These are phyloP conservation scores for Dryoscopus gambensis DNA, from an alignment of 2,113 vertebrate genomes.

Conservation along the genomic window DNA sequence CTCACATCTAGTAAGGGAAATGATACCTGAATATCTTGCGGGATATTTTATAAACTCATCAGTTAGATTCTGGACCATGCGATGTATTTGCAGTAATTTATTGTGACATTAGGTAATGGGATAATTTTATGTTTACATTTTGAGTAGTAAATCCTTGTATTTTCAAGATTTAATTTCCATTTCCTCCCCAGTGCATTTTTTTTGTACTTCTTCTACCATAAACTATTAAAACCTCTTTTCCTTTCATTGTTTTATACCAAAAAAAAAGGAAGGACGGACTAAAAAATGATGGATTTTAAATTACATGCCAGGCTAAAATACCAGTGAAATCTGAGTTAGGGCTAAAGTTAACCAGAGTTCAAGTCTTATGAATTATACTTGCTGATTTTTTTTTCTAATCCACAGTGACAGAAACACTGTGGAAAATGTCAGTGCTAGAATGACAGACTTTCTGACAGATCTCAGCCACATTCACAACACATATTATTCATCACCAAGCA, in stretches of 20 bases:
- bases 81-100: neutral
- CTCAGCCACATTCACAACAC: neutral
- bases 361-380: neutral
- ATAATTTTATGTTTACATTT: neutral
- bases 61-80: neutral
- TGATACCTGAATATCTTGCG: neutral
- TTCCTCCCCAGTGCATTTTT: neutral
- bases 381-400: neutral
- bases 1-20: neutral
- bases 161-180: neutral
- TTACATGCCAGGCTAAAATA: neutral
- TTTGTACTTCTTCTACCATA: neutral
- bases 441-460: conserved; percentile 20
- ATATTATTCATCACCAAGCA: neutral
- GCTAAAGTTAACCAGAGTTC: neutral
- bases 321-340: neutral
- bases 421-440: neutral
- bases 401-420: neutral
- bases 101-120: neutral
- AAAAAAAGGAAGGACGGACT: neutral
- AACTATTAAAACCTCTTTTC: neutral
- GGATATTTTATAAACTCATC: neutral
- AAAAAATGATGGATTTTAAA: neutral
- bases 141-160: neutral
- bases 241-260: neutral